phyloP scores from a whole-genome alignment of 2,113 vertebrate genomes.

The Bufo bufo region DNA sequence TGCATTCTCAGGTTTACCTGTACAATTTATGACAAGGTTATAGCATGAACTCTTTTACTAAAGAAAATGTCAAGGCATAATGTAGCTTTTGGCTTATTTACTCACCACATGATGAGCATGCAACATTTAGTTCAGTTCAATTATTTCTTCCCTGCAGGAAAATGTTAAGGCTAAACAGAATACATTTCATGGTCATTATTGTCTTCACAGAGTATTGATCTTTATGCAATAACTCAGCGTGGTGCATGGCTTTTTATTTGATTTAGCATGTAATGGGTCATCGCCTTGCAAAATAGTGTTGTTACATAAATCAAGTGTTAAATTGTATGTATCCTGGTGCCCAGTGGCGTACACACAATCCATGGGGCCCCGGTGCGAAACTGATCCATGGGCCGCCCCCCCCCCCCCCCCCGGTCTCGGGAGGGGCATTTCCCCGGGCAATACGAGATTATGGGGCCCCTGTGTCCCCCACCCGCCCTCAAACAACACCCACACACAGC shows the following conservation, averaged over 20 bases:
- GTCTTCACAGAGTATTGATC: slow-evolving; percentile 34
- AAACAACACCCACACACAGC: too few species aligned
- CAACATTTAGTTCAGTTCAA: slow-evolving; percentile 21
- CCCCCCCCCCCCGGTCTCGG: too few species aligned
- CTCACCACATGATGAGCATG: slow-evolving; percentile 16
- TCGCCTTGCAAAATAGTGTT: background rate
- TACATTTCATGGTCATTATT: slow-evolving; percentile 42
- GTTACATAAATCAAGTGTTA: background rate
- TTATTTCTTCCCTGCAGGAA: slow-evolving; percentile 32
- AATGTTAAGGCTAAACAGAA: slow-evolving; percentile 32
- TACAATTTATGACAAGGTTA: slow-evolving; percentile 1
- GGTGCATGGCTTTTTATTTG: slow-evolving; percentile 13
- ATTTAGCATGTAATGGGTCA: slow-evolving; percentile 15
- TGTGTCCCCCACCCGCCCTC: too few species aligned
- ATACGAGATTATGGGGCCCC: too few species aligned
- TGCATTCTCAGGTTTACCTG: background rate
- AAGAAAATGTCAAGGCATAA: slow-evolving; percentile 22
- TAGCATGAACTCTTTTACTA: background rate
- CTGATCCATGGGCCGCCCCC: too few species aligned
- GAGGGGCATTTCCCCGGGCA: too few species aligned
- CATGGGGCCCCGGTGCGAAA: too few species aligned
- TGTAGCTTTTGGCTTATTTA: slow-evolving; percentile 31
- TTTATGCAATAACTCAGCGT: slow-evolving; percentile 32
- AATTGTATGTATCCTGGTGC: background rate
- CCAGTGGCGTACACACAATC: too few species aligned